A percentile compares a stretch with the other conserved stretches of the same genome.
These are phyloP conservation scores for Coregonus suidteri DNA, from an alignment of 2,797 vertebrate species.

Conservation along the genomic window DNA sequence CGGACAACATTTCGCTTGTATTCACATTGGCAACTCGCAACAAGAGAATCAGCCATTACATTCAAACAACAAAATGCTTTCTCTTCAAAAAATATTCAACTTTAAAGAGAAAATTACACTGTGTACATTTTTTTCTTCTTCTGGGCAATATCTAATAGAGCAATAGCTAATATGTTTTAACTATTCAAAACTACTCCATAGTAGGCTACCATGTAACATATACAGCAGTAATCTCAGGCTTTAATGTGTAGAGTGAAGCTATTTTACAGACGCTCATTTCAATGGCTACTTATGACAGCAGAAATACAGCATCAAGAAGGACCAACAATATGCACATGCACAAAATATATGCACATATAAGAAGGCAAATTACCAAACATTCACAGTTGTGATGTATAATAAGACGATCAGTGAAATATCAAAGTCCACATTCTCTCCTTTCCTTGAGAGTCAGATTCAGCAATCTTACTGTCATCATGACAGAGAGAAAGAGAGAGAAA, in stretches of 20 bases:
- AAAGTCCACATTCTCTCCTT: not conserved
- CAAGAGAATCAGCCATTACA: not conserved
- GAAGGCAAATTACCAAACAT: not conserved
- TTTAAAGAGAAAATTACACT: not conserved
- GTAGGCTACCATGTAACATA: not conserved
- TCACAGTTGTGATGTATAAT: not conserved
- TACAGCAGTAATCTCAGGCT: not conserved
- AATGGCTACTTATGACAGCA: not conserved
- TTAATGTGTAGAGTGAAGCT: not conserved
- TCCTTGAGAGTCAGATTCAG: constrained; percentile 25
- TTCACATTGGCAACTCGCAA: not conserved
- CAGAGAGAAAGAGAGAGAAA: constrained; percentile 3
- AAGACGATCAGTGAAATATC: not conserved
- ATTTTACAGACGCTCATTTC: not conserved
- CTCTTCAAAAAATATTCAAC: not conserved
- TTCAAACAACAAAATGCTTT: not conserved
- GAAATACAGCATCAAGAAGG: not conserved
- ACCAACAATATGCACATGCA: constrained; percentile 3
- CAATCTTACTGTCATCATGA: not conserved
- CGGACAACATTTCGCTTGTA: not conserved
- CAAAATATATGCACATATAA: constrained; percentile 9
- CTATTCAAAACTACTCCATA: not conserved
- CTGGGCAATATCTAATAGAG: constrained; percentile 1
- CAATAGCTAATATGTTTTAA: not conserved
- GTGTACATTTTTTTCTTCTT: not conserved